phyloP scores from a whole-genome alignment of 1,140 invertebrate genomes.

The Drosophila grimshawi region DNA sequence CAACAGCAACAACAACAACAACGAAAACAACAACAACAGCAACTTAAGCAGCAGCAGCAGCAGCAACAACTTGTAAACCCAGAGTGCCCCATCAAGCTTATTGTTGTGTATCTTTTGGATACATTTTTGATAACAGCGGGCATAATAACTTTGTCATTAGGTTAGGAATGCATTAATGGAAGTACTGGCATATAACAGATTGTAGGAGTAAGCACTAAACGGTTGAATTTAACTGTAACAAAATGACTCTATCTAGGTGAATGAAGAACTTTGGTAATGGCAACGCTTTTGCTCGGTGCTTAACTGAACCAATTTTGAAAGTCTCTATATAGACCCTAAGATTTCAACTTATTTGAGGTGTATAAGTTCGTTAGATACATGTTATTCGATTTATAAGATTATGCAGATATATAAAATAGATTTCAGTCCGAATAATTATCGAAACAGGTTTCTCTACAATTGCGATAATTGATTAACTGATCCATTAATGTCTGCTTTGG shows the following conservation, averaged over 20 bases:
- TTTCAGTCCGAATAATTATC: not conserved
- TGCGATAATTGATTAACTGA: no score
- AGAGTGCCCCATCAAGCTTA: constrained; percentile 64
- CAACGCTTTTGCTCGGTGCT: not conserved
- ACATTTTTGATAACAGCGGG: constrained; percentile 74
- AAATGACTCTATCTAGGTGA: constrained; percentile 22
- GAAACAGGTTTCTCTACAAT: no score
- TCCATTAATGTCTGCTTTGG: no score
- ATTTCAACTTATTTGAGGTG: no score
- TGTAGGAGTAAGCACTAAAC: constrained; percentile 42
- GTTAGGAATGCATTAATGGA: constrained; percentile 41
- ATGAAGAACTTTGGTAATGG: not conserved
- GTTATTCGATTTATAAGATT: no score
- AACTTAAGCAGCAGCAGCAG: constrained; percentile 20
- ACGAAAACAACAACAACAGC: constrained; percentile 20
- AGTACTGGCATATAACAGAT: constrained; percentile 40
- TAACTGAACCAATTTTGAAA: not conserved
- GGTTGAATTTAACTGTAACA: constrained; percentile 46
- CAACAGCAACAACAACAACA: constrained; percentile 24
- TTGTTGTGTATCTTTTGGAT: constrained; percentile 79
- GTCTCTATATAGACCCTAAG: not conserved
- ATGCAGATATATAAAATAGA: not conserved
- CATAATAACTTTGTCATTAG: constrained; percentile 78
- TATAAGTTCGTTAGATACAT: no score
- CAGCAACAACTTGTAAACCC: constrained; percentile 60